Percentiles rank a stretch among this genome's conserved stretches.
phyloP scores from a whole-genome alignment of 2,797 vertebrate species.

The Sphenopsis melanotis region DNA sequence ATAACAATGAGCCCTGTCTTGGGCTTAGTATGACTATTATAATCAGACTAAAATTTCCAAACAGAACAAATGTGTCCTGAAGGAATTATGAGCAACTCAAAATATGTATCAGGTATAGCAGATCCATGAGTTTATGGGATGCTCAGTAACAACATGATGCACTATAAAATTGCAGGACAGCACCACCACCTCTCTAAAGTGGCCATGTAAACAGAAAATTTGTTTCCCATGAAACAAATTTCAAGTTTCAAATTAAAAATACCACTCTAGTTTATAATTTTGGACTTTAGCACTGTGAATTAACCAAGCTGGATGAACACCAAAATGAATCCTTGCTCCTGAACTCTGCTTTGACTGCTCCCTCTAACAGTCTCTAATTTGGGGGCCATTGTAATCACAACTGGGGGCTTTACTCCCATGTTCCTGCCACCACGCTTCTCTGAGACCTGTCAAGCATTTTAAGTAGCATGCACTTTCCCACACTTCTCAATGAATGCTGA shows the following conservation, averaged over 20 bases:
- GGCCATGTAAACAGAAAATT: neutral
- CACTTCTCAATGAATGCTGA: slow-evolving; percentile 62
- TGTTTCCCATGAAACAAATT: neutral
- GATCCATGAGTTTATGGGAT: neutral
- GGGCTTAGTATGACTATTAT: neutral
- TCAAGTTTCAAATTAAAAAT: neutral
- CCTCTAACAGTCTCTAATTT: slow-evolving; percentile 11
- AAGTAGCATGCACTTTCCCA: slow-evolving; percentile 51
- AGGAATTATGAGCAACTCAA: neutral
- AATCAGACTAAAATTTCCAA: slow-evolving; percentile 13
- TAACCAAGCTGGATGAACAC: neutral
- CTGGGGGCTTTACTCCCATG: neutral
- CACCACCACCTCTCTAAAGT: neutral
- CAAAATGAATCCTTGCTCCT: neutral
- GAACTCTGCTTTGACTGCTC: neutral
- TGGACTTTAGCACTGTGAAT: neutral
- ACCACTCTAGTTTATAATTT: neutral
- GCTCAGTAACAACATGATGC: neutral
- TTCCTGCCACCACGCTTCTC: slow-evolving; percentile 52
- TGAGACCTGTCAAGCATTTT: slow-evolving; percentile 56
- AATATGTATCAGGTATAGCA: neutral
- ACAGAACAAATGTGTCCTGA: slow-evolving; percentile 1
- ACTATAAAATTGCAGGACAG: neutral
- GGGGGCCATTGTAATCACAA: neutral
- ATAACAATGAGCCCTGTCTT: slow-evolving; percentile 13